These are phyloP conservation scores for Hemitrygon akajei DNA, from an alignment of 2,797 vertebrate genomes.

Conservation along the genomic window DNA sequence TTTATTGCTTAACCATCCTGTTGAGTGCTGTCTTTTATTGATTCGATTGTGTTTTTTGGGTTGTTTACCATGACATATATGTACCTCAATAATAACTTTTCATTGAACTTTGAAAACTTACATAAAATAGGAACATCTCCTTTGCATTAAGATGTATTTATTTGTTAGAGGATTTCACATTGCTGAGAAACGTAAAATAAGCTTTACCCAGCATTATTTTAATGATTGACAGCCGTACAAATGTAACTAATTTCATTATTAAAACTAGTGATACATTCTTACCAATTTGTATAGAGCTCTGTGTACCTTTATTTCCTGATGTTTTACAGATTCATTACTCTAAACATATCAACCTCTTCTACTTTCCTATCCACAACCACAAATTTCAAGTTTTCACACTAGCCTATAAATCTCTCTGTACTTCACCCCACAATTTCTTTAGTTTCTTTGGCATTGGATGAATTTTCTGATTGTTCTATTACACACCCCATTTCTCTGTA, in stretches of 20 bases:
- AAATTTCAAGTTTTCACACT: neutral
- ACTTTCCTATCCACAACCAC: neutral
- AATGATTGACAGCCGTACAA: neutral
- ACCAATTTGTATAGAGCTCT: neutral
- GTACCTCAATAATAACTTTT: too few species aligned
- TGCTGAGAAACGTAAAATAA: neutral
- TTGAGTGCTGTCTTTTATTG: too few species aligned
- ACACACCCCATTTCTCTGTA: neutral
- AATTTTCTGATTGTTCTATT: neutral
- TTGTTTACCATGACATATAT: too few species aligned
- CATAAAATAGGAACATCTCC: neutral
- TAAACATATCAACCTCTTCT: neutral
- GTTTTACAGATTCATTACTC: neutral
- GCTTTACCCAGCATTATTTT: neutral
- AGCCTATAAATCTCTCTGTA: neutral
- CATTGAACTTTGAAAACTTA: too few species aligned
- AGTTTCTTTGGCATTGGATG: neutral
- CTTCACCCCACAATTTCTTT: neutral
- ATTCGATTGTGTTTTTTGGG: too few species aligned
- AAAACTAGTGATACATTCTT: neutral
- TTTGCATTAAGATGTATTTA: neutral
- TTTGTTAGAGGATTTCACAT: neutral
- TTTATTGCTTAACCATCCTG: too few species aligned
- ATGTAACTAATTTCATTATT: neutral
- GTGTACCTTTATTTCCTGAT: neutral